Evolutionary conservation across 2,888 invertebrate genomes (phyloP), one percentile per base, ranked within the genome.

Genomic region (Ophioninae sp.): DNA sequence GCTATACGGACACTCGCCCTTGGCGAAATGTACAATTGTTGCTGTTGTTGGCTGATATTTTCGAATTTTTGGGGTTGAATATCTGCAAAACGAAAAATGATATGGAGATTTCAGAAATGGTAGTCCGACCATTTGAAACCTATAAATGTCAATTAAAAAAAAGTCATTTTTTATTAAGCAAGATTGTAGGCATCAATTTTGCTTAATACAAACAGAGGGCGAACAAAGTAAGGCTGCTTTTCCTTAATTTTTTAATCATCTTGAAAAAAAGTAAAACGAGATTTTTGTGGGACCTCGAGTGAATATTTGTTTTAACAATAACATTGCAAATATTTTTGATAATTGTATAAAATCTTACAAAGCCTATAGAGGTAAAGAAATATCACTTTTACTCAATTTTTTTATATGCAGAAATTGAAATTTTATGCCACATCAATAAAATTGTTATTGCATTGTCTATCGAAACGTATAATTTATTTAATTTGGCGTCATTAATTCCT

Each of bases 1-100:
- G 92, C 93, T 69, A 93, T 89, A 17, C 89, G 89, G 69, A 92
- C 87, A 5, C 86, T 90, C 59, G 90, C 87, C 69, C 84, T 85
- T 8, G 85, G 68, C 13, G 81, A 68, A 7, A 77, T 68, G 79
- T 84, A 82, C 37, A 82, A 30, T 67, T 81, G 85, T 64, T 81
- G 77, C 74, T 83, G 81, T 72, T 85, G 86, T 17, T 85, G 85
- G 50, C 68, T 81, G 39, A 72, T 70, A 68, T 69, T 79, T 68
- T 87, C 87, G 56, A 79, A 37, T 69, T 86, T 85, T 7, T 81
- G 67, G 39, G 75, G 64, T 84, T 82, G 85, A 72, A 83, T 69
- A 68, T 86, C 86, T 86, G 72, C 17, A 72, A 85, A 37, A 37
- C 8, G 8, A 65, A 2, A 23, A 39, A 64, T 6, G n/a, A 23